These are phyloP conservation scores for Nomada fucata DNA, from an alignment of 2,888 invertebrate genomes.

Conservation along the genomic window DNA sequence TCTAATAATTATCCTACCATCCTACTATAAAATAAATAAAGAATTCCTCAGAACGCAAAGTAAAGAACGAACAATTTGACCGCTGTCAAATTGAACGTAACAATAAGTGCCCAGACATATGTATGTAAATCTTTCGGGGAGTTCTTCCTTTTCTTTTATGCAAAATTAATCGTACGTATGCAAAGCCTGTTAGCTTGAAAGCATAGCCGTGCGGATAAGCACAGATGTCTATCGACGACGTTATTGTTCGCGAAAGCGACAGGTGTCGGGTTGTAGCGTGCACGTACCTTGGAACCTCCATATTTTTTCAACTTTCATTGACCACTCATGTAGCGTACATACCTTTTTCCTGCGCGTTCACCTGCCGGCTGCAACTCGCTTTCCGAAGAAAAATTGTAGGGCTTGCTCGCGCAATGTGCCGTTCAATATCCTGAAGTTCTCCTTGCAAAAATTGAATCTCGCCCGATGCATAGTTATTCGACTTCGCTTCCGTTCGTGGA, in stretches of 20 bases:
- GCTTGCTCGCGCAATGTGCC: background rate
- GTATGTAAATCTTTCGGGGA: too few species aligned
- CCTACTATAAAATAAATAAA: too few species aligned
- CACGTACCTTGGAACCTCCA: background rate
- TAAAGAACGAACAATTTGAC: too few species aligned
- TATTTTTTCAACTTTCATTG: constrained; percentile 32
- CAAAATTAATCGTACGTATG: background rate
- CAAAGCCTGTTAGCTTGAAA: background rate
- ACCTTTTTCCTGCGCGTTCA: constrained; percentile 24
- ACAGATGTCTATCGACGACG: constrained; percentile 11
- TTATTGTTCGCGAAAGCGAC: constrained; percentile 31
- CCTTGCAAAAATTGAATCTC: constrained; percentile 21
- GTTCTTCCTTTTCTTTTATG: background rate
- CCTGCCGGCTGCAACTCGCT: constrained; percentile 34
- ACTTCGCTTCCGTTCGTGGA: background rate
- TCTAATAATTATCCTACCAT: too few species aligned
- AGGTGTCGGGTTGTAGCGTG: constrained; percentile 29
- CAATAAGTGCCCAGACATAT: too few species aligned
- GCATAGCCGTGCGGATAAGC: background rate
- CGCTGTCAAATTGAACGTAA: too few species aligned
- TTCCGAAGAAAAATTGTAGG: constrained; percentile 30
- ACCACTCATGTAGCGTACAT: constrained; percentile 14
- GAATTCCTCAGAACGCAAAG: too few species aligned
- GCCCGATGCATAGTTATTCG: background rate
- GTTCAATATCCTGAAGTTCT: background rate